Percentiles rank a stretch among this genome's conserved stretches.
Conservation (phyloP, 2,113 vertebrate genomes). For the Paradisaea rubra region DNA sequence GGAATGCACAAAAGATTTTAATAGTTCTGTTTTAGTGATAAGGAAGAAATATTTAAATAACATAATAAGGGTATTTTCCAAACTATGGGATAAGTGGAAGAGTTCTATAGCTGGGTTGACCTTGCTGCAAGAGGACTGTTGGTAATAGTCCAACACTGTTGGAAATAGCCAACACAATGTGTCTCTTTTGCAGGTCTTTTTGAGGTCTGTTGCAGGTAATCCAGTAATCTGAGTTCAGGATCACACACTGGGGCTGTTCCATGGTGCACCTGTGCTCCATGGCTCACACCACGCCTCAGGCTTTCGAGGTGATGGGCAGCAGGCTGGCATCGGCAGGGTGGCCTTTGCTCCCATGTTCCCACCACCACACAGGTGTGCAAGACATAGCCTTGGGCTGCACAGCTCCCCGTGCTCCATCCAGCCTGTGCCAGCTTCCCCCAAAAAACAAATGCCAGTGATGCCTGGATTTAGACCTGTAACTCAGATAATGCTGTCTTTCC, state of each 20-base stretch:
- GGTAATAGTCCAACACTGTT: no score
- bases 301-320: rapidly evolving
- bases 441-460: neutral
- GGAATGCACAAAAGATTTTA: neutral
- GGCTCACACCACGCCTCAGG: neutral
- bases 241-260: neutral
- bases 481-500: neutral
- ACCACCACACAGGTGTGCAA: neutral
- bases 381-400: neutral
- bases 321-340: neutral
- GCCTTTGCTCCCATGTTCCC: neutral
- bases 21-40: neutral
- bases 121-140: neutral
- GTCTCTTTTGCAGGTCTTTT: neutral
- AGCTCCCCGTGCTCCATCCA: neutral
- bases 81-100: neutral
- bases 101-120: neutral
- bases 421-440: neutral
- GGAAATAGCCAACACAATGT: neutral
- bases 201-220: neutral
- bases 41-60: neutral
- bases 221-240: neutral
- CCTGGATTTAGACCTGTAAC: neutral
- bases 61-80: neutral
- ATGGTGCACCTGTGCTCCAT: neutral